Evolutionary conservation across 1,140 invertebrate species (phyloP).

Genomic region (Sycophila sp.): DNA sequence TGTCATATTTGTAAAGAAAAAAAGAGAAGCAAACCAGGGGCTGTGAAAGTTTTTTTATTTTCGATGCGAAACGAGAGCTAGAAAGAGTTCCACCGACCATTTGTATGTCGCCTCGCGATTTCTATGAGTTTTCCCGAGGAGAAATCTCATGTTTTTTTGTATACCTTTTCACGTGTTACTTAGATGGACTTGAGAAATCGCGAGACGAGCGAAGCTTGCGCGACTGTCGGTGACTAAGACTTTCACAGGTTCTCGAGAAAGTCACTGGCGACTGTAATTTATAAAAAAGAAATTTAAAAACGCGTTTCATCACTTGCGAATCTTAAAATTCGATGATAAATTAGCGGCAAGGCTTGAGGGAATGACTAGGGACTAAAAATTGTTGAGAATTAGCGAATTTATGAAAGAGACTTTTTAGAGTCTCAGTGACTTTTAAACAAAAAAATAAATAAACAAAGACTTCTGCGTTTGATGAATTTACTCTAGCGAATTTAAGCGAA

Average conservation of each 20-base stretch:
- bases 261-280: background rate
- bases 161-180: too few relatives aligned
- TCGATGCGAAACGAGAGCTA: background rate
- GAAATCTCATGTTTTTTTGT: background rate
- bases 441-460: background rate
- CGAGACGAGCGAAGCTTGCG: background rate
- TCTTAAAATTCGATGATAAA: too few relatives aligned
- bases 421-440: background rate
- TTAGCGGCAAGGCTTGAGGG: too few relatives aligned
- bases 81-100: background rate
- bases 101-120: background rate
- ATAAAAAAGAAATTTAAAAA: background rate
- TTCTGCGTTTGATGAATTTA: background rate
- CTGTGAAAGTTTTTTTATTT: conserved; percentile 17
- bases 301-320: too few relatives aligned
- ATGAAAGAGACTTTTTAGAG: background rate
- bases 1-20: background rate
- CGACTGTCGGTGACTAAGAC: background rate
- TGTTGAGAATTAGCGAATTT: background rate
- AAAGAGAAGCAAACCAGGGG: background rate
- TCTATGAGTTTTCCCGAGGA: background rate
- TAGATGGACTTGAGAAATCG: too few relatives aligned
- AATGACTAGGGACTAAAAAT: background rate
- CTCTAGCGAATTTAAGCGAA: background rate
- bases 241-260: background rate